phyloP scores from a whole-genome alignment of 2,888 invertebrate genomes.

The Odontocerum albicorne region DNA sequence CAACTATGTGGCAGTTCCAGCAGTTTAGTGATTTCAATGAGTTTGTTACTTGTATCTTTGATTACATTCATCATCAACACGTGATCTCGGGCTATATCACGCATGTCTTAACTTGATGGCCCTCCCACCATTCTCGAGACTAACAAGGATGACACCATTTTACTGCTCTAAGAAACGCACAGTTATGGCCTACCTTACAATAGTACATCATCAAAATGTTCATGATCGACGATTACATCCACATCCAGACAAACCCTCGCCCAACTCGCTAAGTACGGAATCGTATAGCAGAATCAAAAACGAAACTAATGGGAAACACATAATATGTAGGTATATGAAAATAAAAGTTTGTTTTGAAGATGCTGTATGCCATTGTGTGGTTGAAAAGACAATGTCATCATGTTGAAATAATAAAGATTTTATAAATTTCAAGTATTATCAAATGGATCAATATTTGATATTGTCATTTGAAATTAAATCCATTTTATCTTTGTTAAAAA shows the following conservation, averaged over 20 bases:
- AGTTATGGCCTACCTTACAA: constrained; percentile 23
- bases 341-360: too few species aligned
- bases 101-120: too few species aligned
- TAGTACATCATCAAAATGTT: background rate
- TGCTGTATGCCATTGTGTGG: background rate
- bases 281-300: too few species aligned
- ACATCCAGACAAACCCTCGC: too few species aligned
- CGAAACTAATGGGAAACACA: too few species aligned
- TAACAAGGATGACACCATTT: too few species aligned
- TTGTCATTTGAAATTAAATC: constrained; percentile 33
- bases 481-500: constrained; percentile 35
- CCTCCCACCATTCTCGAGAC: too few species aligned
- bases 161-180: constrained; percentile 26
- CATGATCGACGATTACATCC: too few species aligned
- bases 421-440: constrained; percentile 17
- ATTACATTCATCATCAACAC: constrained; percentile 6
- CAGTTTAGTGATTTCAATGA: constrained; percentile 37
- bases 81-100: too few species aligned
- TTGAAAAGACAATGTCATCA: background rate
- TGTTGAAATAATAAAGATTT: background rate
- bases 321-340: too few species aligned
- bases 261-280: too few species aligned
- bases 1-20: constrained; percentile 60
- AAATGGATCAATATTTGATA: constrained; percentile 30
- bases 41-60: constrained; percentile 22